Base-by-base conservation (phyloP, 2,797 vertebrate genomes). In the Gambusia yucatana region DNA sequence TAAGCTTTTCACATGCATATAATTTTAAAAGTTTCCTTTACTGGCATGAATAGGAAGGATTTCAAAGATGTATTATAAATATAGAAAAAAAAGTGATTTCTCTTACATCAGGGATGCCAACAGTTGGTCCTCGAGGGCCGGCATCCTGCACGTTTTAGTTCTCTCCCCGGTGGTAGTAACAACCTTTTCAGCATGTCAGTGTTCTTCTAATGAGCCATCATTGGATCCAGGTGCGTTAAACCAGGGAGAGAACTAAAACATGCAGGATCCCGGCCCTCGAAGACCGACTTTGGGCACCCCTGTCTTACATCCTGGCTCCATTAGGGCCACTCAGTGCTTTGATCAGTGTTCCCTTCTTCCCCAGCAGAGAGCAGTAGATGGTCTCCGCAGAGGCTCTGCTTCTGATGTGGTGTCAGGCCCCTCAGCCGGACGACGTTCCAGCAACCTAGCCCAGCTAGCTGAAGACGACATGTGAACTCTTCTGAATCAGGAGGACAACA, bases 381-480 rank as follows among this genome's bases (percentile, higher is more conserved):
- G 91, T 86, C 93, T 88, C 52, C 88, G 92, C 25, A 93, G 95
- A 83, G 87, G 87, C 73, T 89, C 82, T 46, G 69, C 82, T 47
- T 78, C 86, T 50, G 95, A 96, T 16, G 77, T 75, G n/a, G 92
- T 89, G 63, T 88, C 87, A 2, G 92, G 91, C n/a, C 90, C 90
- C 28, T 93, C 81, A 3, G 92, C 90, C 46, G 94, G 93, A 85
- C 92, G 95, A 50, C 94, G 95, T 36, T 91, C 94, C 71, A 97
- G 97, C 90, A 97, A 95, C 93, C 95, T 97, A 79, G 94, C 97
- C 86, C 96, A 97, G 94, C 94, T 98, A 50, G 95, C 95, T 1
- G 97, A 98, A 90, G 97, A 98, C 28, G 97, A 98, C 91, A 94
- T 97, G 91, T 98, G 94, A 97, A 92, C 87, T 81, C 85, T 80